A percentile compares a stretch with the other conserved stretches of the same genome.
phyloP scores from a whole-genome alignment of 2,797 vertebrate genomes.

The Gallinago stenura region DNA sequence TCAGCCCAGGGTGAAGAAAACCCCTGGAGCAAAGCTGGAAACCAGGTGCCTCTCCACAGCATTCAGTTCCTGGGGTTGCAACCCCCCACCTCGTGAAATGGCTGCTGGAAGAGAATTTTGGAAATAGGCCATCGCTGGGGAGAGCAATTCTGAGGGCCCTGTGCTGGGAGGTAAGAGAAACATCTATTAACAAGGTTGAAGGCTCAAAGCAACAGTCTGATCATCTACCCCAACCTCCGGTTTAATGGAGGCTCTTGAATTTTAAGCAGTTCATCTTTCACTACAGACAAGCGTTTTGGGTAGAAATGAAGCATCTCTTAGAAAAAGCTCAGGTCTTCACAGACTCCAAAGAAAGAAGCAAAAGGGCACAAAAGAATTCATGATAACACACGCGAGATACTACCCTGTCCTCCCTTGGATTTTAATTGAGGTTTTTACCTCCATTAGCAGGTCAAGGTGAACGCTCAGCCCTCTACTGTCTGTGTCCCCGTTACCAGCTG shows the following conservation, averaged over 20 bases:
- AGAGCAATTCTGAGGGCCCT: neutral
- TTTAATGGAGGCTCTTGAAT: neutral
- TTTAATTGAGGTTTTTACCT: neutral
- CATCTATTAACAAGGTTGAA: neutral
- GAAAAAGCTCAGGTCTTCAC: neutral
- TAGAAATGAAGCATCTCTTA: neutral
- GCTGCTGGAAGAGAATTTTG: neutral
- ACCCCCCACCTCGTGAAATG: neutral
- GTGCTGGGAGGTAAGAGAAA: neutral
- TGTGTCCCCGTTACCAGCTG: neutral
- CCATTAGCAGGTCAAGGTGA: neutral
- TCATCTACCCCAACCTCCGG: neutral
- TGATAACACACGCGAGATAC: neutral
- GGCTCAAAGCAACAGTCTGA: neutral
- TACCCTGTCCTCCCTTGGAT: no score
- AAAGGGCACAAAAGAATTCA: neutral
- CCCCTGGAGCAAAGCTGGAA: neutral
- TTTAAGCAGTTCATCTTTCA: neutral
- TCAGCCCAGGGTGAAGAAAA: neutral
- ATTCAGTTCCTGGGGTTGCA: fast-evolving
- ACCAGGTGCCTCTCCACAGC: fast-evolving
- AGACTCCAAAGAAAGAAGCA: neutral
- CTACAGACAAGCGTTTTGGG: neutral
- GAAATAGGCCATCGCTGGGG: neutral
- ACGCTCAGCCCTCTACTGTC: neutral